These are phyloP conservation scores for Donacobius atricapilla DNA, from an alignment of 2,113 vertebrate genomes.

Conservation along the genomic window DNA sequence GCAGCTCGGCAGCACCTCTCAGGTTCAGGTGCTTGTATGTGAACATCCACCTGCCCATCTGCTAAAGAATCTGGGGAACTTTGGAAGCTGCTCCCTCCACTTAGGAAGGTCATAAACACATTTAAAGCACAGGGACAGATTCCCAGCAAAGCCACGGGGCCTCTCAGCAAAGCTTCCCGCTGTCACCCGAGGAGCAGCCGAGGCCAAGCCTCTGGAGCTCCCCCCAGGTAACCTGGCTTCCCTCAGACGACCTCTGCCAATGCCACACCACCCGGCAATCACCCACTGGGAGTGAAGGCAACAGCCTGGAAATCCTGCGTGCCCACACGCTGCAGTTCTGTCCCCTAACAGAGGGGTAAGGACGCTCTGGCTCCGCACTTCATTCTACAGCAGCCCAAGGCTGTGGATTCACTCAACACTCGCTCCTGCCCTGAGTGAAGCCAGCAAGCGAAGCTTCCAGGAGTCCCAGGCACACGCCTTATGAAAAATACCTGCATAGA, in stretches of 20 bases:
- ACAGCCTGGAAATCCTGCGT: rapidly evolving
- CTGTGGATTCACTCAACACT: neutral
- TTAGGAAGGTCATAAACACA: neutral
- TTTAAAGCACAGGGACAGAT: neutral
- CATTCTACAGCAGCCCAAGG: neutral
- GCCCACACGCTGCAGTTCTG: rapidly evolving
- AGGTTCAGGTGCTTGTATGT: neutral
- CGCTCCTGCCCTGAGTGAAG: neutral
- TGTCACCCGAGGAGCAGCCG: rapidly evolving
- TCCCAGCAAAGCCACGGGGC: neutral
- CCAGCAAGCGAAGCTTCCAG: conserved; percentile 13
- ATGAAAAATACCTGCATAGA: conserved; percentile 65
- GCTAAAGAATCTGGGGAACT: neutral
- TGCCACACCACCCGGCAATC: rapidly evolving
- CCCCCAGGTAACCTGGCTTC: neutral
- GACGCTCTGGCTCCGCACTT: rapidly evolving
- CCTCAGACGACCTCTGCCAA: neutral
- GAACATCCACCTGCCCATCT: rapidly evolving
- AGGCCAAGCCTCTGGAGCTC: neutral
- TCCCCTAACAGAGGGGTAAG: rapidly evolving
- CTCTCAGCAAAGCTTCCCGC: neutral
- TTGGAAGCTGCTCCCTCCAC: neutral
- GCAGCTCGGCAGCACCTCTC: neutral
- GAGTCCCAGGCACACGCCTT: neutral
- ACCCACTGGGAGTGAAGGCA: rapidly evolving